These are phyloP conservation scores for Antedon mediterranea DNA, from an alignment of 53 echinoderm and acorn worm species.

Conservation along the genomic window DNA sequence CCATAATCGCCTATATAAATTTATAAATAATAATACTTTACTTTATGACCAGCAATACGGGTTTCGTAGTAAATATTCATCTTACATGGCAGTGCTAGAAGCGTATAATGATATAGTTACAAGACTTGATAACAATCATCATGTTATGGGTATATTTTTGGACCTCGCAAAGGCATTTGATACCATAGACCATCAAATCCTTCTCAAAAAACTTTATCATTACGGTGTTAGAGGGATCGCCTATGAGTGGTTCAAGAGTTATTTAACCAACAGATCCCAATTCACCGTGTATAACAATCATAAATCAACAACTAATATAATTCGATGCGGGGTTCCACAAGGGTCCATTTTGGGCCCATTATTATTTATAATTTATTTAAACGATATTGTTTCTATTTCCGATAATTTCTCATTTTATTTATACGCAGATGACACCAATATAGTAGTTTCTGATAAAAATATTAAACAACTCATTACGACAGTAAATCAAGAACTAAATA, in stretches of 20 bases:
- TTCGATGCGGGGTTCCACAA: background rate
- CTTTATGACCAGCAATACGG: background rate
- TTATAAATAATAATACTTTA: background rate
- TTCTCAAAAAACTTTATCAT: background rate
- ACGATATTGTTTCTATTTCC: background rate
- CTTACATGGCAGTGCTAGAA: background rate
- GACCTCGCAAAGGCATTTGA: background rate
- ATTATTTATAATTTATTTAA: background rate
- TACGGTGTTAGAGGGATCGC: background rate
- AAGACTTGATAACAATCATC: background rate
- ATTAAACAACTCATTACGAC: background rate
- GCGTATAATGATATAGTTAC: background rate
- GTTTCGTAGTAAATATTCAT: background rate
- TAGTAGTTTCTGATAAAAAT: background rate
- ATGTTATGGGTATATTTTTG: background rate
- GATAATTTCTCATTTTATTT: background rate
- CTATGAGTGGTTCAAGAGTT: background rate
- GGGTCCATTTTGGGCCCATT: background rate
- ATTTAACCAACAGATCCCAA: background rate
- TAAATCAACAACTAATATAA: background rate
- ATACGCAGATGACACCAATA: background rate
- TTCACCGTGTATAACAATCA: background rate
- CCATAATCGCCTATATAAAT: background rate
- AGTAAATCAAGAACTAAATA: background rate
- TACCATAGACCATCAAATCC: background rate